Percentiles rank a stretch among this genome's conserved stretches.
phyloP scores from a whole-genome alignment of 2,113 vertebrate genomes.

The Sylvietta virens region DNA sequence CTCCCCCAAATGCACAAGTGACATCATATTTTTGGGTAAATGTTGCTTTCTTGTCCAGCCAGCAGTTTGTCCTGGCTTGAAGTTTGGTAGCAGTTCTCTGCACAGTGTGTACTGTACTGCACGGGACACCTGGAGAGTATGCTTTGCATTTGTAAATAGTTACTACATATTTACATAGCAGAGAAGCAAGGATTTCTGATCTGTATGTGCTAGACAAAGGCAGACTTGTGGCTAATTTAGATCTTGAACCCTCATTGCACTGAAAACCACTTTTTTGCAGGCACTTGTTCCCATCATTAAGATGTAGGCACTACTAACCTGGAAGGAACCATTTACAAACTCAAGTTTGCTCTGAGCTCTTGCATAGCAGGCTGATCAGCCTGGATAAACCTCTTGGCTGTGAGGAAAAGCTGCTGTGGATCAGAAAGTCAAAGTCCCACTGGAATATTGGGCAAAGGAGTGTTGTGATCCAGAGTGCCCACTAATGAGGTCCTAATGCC shows the following conservation, averaged over 20 bases:
- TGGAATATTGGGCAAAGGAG: background rate
- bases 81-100: background rate
- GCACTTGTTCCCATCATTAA: background rate
- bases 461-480: background rate
- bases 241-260: background rate
- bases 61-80: conserved; percentile 19
- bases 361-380: background rate
- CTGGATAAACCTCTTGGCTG: background rate
- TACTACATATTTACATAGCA: background rate
- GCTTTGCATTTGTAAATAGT: conserved; percentile 7
- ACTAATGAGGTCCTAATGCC: background rate
- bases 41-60: background rate
- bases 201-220: background rate
- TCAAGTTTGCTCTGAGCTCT: background rate
- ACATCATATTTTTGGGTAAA: background rate
- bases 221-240: background rate
- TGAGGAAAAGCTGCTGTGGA: background rate
- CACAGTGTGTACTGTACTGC: background rate
- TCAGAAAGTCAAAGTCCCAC: background rate
- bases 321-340: background rate
- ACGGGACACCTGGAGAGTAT: conserved; percentile 2
- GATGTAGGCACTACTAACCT: background rate
- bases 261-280: background rate
- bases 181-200: background rate
- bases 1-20: background rate